Conservation (phyloP, 2,113 vertebrate genomes). For the Thymallus thymallus region DNA sequence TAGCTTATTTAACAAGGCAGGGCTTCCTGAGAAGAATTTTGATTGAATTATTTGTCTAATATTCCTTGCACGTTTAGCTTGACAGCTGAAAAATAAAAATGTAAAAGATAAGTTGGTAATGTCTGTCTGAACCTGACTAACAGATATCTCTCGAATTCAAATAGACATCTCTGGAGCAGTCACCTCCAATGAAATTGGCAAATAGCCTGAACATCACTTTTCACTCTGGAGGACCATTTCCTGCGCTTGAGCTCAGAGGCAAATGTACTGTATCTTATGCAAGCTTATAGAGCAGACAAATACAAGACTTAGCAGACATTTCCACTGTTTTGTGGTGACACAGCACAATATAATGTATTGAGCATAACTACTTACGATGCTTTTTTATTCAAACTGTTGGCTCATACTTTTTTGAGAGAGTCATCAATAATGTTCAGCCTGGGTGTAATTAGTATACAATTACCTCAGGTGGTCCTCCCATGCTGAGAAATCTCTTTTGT, state of each 20-base stretch:
- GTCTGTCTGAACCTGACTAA: too few relatives aligned
- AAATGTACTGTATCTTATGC: background rate
- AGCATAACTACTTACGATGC: conserved; percentile 22
- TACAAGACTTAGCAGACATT: conserved; percentile 16
- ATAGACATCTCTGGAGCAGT: too few relatives aligned
- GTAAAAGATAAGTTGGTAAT: too few relatives aligned
- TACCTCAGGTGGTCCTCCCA: conserved; percentile 31
- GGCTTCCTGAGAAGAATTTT: conserved; percentile 42
- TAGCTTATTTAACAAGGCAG: background rate
- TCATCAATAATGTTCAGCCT: conserved; percentile 40
- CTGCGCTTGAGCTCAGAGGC: conserved; percentile 5
- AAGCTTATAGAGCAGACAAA: background rate
- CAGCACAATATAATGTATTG: conserved; percentile 4
- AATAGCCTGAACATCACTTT: conserved; percentile 41
- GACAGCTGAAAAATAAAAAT: too few relatives aligned
- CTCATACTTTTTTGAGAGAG: conserved; percentile 32
- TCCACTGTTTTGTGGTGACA: conserved; percentile 22
- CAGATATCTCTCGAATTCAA: too few relatives aligned
- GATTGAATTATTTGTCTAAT: conserved; percentile 35
- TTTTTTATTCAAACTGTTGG: background rate
- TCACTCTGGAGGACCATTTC: conserved; percentile 5
- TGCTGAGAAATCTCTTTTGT: conserved; percentile 65
- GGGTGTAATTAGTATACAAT: conserved; percentile 17
- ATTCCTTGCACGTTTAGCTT: background rate
- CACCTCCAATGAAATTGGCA: conserved; percentile 32